Conservation (phyloP, 2,797 vertebrate genomes). For the Hipposideros larvatus region DNA sequence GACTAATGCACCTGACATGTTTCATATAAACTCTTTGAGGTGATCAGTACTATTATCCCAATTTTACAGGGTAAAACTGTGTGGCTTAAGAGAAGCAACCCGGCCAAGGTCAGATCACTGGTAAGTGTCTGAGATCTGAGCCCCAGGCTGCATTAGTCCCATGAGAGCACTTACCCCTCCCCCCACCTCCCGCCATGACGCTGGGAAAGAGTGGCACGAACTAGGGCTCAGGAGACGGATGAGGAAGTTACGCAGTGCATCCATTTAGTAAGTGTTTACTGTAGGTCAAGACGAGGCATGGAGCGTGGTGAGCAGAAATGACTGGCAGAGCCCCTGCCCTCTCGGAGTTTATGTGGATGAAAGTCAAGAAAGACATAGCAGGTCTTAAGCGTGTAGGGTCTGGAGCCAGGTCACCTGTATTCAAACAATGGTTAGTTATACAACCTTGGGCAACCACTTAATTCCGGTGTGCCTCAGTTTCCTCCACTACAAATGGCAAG, state of each 20-base stretch:
- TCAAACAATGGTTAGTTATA: neutral
- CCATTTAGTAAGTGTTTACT: neutral
- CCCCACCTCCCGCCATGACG: neutral
- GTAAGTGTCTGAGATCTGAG: neutral
- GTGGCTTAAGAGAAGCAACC: neutral
- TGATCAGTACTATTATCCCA: accelerated
- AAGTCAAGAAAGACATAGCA: neutral
- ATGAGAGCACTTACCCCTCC: no score
- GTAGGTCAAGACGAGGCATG: neutral
- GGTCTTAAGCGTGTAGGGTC: neutral
- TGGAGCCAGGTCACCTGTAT: neutral
- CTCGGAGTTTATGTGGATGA: neutral
- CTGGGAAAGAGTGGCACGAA: neutral
- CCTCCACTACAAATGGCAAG: neutral
- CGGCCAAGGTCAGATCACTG: neutral
- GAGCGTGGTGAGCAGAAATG: neutral
- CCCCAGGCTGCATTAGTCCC: accelerated
- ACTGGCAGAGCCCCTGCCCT: accelerated
- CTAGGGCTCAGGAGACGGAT: neutral
- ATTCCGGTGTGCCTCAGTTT: neutral
- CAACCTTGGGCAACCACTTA: neutral
- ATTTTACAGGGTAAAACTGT: neutral
- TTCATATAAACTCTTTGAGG: neutral
- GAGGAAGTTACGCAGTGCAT: accelerated
- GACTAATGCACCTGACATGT: neutral